phyloP scores from a whole-genome alignment of 2,113 vertebrate species.

The Ia io region DNA sequence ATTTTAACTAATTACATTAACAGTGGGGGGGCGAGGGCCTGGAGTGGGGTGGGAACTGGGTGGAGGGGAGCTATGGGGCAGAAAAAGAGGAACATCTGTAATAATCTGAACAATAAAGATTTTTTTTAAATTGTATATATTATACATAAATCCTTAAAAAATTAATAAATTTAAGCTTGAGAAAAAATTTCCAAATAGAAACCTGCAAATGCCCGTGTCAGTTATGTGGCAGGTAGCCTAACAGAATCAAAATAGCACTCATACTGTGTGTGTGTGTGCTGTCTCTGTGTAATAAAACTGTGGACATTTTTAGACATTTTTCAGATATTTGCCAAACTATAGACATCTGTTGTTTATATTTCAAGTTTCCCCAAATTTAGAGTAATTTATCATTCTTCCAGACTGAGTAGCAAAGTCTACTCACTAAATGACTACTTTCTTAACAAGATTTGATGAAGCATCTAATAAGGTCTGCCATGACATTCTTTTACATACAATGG shows the following conservation, averaged over 20 bases:
- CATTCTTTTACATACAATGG: neutral
- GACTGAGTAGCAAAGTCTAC: slow-evolving; percentile 4
- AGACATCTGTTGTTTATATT: slow-evolving; percentile 57
- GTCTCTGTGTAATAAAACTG: neutral
- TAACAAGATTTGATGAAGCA: neutral
- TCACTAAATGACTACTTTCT: slow-evolving; percentile 6
- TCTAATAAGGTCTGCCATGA: neutral
- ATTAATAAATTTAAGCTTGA: slow-evolving; percentile 2
- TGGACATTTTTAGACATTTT: slow-evolving; percentile 51
- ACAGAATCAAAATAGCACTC: slow-evolving; percentile 37
- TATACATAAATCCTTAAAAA: too few relatives aligned
- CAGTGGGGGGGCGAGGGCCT: too few relatives aligned
- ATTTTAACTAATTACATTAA: slow-evolving; percentile 31
- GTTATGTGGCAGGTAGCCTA: neutral
- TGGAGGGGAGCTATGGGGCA: too few relatives aligned
- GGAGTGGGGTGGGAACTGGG: too few relatives aligned
- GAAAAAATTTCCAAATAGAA: slow-evolving; percentile 19
- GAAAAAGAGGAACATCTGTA: too few relatives aligned
- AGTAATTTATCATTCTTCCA: slow-evolving; percentile 23
- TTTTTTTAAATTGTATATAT: too few relatives aligned
- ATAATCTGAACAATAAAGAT: too few relatives aligned
- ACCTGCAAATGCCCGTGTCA: neutral
- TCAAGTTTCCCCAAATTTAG: slow-evolving; percentile 47
- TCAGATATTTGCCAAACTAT: slow-evolving; percentile 45
- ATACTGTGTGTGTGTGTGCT: too few relatives aligned